Conservation (phyloP, 1,140 invertebrate species). For the Drosophila nikananu region DNA sequence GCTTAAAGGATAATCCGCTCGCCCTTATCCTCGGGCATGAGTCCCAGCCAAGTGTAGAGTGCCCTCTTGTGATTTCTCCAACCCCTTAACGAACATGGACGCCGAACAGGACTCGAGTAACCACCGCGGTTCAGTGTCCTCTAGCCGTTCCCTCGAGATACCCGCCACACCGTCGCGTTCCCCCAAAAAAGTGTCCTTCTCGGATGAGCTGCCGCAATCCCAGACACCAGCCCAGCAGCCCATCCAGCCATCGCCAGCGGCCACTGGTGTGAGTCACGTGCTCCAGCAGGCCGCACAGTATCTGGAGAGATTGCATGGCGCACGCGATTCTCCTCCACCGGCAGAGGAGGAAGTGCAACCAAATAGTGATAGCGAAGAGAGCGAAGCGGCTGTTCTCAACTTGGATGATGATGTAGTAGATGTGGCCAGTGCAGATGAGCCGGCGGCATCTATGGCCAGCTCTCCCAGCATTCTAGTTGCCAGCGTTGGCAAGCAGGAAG, state of each 20-base stretch:
- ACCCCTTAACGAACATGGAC: slow-evolving; percentile 45
- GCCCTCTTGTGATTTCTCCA: background rate
- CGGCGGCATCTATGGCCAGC: slow-evolving; percentile 35
- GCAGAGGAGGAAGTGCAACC: slow-evolving; percentile 23
- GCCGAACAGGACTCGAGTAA: slow-evolving; percentile 53
- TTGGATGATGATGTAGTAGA: slow-evolving; percentile 47
- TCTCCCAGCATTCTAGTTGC: slow-evolving; percentile 74
- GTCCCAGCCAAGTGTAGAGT: slow-evolving; percentile 5
- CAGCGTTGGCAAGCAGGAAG: slow-evolving; percentile 66
- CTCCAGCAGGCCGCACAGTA: slow-evolving; percentile 78
- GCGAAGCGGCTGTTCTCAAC: slow-evolving; percentile 52
- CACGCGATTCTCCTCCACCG: slow-evolving; percentile 43
- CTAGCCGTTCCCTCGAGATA: slow-evolving; percentile 75
- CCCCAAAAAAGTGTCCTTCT: slow-evolving; percentile 84
- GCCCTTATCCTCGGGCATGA: slow-evolving; percentile 13
- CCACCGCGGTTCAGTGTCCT: slow-evolving; percentile 82
- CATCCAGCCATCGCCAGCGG: slow-evolving; percentile 24
- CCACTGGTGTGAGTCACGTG: slow-evolving; percentile 76
- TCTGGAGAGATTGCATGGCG: slow-evolving; percentile 78
- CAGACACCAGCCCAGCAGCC: slow-evolving; percentile 27
- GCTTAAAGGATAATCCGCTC: background rate
- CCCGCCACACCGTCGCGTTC: slow-evolving; percentile 78
- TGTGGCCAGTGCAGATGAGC: slow-evolving; percentile 10
- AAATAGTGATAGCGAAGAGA: background rate
- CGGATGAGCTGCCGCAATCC: slow-evolving; percentile 73